Evolutionary conservation across 2,888 invertebrate species (phyloP), one percentile per base, ranked within the genome.

Genomic region (Nymphalis polychloros): DNA sequence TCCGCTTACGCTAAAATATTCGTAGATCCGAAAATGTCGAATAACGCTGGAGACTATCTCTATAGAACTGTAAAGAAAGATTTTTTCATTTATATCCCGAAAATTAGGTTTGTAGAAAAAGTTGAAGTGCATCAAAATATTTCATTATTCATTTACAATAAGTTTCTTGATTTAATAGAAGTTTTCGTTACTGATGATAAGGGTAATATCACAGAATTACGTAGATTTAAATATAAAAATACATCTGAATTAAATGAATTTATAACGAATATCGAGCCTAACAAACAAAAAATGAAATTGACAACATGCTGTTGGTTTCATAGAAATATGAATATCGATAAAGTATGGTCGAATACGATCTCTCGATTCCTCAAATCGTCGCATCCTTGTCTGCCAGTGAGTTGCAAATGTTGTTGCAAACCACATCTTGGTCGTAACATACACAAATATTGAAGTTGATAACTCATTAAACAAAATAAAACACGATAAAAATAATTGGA

Each of bases 251-350:
- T 55, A 2, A 17, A 55, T 55, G 41, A 61, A n/a, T 20, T 53
- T 52, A 23, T 23, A 2, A 41, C 41, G 1, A 20, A 67, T 16
- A 49, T 55, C 48, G 35, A 49, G 3, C 5, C 6, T 0, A 23
- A 52, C 1, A 67, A 55, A 31, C 13, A 20, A 55, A 67, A 20
- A 49, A 35, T 61, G 6, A 48, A 31, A 20, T 27, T 66, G 17
- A 8, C 60, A 48, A 17, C n/a, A 0, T 67, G 66, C 55, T 67
- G 66, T 49, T 67, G 66, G 66, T 49, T 27, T n/a, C 17, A 23
- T 13, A 62, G 31, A n/a, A 55, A 55, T n/a, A 23, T 8, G 17
- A 55, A 55, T 31, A n/a, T 55, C 27, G 53, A 53, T 23, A 17
- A 53, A 16, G 17, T 55, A 3, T 55, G 55, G 55, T 16, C 31